Evolutionary conservation across 2,113 vertebrate genomes (phyloP).

Genomic region (Eolophus roseicapilla): DNA sequence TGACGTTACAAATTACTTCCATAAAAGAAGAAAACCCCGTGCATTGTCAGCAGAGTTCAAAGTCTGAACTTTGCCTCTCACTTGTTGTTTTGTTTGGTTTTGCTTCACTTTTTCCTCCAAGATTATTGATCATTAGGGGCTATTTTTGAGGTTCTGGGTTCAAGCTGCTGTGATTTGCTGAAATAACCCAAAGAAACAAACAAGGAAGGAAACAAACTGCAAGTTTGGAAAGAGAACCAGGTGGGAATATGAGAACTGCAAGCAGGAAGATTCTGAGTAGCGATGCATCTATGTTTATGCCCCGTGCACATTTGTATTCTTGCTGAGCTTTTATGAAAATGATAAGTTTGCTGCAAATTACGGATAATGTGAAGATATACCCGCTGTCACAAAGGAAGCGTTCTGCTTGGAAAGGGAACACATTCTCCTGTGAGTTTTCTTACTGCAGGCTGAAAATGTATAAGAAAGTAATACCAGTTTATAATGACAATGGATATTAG

Average conservation of each 20-base stretch:
- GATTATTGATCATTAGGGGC: not conserved
- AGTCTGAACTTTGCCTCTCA: not conserved
- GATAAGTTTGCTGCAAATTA: slow-evolving; percentile 6
- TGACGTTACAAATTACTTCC: not conserved
- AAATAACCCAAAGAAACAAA: not conserved
- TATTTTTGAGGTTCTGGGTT: not conserved
- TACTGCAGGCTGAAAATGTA: not conserved
- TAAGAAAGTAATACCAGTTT: not conserved
- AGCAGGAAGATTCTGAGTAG: not conserved
- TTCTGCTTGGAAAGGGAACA: not conserved
- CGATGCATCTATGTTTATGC: not conserved
- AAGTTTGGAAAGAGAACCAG: not conserved
- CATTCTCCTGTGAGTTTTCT: not conserved
- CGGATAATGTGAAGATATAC: not conserved
- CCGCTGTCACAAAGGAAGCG: not conserved
- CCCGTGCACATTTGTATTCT: not conserved
- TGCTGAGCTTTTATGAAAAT: slow-evolving; percentile 5
- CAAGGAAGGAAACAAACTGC: not conserved
- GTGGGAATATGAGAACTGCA: not conserved
- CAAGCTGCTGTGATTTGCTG: not conserved
- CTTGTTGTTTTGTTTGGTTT: not conserved
- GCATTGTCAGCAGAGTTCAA: not conserved
- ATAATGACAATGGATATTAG: not conserved
- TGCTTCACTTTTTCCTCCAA: not conserved
- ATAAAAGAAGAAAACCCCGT: not conserved